Evolutionary conservation across 2,113 vertebrate genomes (phyloP), one percentile per base, ranked within the genome.

Genomic region (Lanius ludovicianus): DNA sequence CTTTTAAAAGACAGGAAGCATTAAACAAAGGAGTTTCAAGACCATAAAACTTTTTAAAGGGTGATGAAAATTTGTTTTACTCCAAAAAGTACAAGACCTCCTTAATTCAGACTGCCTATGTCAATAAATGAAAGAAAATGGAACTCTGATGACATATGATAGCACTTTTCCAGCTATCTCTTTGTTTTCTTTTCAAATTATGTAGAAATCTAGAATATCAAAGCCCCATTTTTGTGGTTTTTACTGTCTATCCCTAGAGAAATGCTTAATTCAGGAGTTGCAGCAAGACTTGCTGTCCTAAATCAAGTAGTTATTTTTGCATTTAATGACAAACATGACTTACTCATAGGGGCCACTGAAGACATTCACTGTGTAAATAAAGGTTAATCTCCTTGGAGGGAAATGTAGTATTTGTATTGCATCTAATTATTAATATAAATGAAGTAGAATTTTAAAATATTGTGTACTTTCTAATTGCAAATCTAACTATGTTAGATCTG

Each of bases 221-320:
- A 89, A 68, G 19, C 17, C 60, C 49, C 11, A 10, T 89, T 95
- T 93, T 75, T 60, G 27, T 55, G 12, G 3, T 15, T 88, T 94
- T 94, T 74, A 15, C 44, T 50, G 28, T 75, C 69, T 89, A 3
- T 84, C 83, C 80, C 68, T 47, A 75, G 64, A 83, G 79, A 88
- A 95, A 90, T 68, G 14, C 39, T 70, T 71, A 74, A 84, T 31
- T 81, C 39, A 28, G 89, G 67, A 57, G 53, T 1, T 88, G 28
- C 64, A 75, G 49, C 1, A 13, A 75, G 69, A 49, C 37, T 78
- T 84, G 49, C 64, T 95, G 62, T 57, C 74, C 78, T 92, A 65
- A 93, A 87, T 89, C 53, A 68, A 95, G 68, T 71, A 89, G 92
- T 94, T 94, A 93, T 75, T 95, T 93, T 84, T 93, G 20, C 73